Conservation (phyloP, 2,797 vertebrate species). For the Chaetodon trifasciatus region DNA sequence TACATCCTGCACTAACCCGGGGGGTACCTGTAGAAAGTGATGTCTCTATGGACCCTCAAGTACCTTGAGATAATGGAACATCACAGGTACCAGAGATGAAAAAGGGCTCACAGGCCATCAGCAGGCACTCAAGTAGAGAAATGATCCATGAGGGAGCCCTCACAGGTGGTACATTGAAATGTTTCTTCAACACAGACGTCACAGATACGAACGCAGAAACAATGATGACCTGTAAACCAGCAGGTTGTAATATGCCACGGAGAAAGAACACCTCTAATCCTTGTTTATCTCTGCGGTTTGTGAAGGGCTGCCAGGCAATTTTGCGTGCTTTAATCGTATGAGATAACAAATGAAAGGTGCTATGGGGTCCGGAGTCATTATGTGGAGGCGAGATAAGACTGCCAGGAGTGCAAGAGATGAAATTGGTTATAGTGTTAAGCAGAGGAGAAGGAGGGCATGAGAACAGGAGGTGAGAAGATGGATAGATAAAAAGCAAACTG, state of each 20-base stretch:
- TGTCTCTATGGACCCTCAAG: not conserved
- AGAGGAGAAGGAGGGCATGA: not conserved
- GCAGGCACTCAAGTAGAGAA: slow-evolving; percentile 19
- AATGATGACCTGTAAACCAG: slow-evolving; percentile 21
- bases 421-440: slow-evolving; percentile 8
- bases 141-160: slow-evolving; percentile 23
- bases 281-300: slow-evolving; percentile 16
- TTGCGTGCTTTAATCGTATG: slow-evolving; percentile 13
- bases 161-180: slow-evolving; percentile 16
- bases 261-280: slow-evolving; percentile 45
- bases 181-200: slow-evolving; percentile 5
- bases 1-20: slow-evolving; percentile 2
- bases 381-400: slow-evolving; percentile 30
- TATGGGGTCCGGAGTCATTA: slow-evolving; percentile 12
- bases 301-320: slow-evolving; percentile 21
- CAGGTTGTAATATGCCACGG: not conserved
- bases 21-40: slow-evolving; percentile 5
- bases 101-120: slow-evolving; percentile 5
- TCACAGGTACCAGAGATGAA: slow-evolving; percentile 37
- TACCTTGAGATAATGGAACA: slow-evolving; percentile 30
- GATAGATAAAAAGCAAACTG: not conserved
- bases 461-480: not conserved
- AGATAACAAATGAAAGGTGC: slow-evolving; percentile 30
- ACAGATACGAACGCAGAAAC: slow-evolving; percentile 23
- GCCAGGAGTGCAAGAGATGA: not conserved